Conservation (phyloP, 2,797 vertebrate species). For the Mareca strepera region DNA sequence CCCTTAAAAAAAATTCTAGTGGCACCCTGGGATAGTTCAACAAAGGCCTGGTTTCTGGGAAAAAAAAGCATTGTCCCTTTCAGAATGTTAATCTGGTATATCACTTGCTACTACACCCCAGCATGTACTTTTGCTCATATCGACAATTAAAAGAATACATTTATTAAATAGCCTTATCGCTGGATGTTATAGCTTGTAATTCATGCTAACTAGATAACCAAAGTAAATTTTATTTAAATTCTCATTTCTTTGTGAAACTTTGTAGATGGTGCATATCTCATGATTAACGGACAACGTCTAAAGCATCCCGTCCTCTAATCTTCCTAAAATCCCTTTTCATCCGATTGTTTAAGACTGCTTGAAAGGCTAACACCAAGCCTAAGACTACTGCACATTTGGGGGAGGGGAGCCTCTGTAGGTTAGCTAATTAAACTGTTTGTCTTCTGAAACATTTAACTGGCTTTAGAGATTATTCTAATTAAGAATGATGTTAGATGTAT, state of each 20-base stretch:
- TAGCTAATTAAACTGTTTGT: conserved; percentile 97
- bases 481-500: conserved; percentile 84
- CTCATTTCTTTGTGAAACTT: conserved; percentile 82
- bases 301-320: conserved; percentile 96
- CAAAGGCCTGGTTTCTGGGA: conserved; percentile 92
- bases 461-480: conserved; percentile 91
- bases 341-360: conserved; percentile 98
- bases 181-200: conserved; percentile 81
- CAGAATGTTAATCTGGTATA: conserved; percentile 93
- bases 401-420: conserved; percentile 86
- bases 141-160: conserved; percentile 84
- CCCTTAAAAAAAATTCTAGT: conserved; percentile 68
- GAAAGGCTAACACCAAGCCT: conserved; percentile 94
- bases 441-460: conserved; percentile 94
- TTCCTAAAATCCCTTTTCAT: conserved; percentile 99
- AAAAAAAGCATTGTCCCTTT: conserved; percentile 89
- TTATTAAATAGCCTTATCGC: conserved; percentile 83
- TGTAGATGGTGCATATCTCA: conserved; percentile 88
- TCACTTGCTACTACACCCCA: conserved; percentile 85
- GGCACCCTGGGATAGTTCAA: conserved; percentile 86
- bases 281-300: conserved; percentile 97
- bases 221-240: conserved; percentile 83
- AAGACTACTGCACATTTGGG: conserved; percentile 88
- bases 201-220: conserved; percentile 81
- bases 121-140: conserved; percentile 81